A percentile compares a stretch with the other conserved stretches of the same genome.
Evolutionary conservation across 2,888 invertebrate species (phyloP).

Genomic region (Pilophorus perplexus): DNA sequence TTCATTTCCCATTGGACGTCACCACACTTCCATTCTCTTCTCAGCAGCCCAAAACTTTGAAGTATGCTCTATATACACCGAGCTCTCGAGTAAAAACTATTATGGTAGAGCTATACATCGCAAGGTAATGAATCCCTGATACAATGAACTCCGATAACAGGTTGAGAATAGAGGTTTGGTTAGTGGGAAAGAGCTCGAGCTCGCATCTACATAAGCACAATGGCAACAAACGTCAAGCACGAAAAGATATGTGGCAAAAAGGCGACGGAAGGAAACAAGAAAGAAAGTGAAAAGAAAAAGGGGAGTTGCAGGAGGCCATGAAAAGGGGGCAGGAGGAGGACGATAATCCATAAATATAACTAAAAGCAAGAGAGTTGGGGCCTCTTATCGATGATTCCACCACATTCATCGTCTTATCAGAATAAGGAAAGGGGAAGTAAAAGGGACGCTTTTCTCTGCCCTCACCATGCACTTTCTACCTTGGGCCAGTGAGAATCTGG

Average conservation of each 20-base stretch:
- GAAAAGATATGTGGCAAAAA: neutral
- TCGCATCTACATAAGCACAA: neutral
- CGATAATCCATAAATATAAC: constrained; percentile 40
- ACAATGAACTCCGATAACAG: too few species aligned
- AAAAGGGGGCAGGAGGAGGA: neutral
- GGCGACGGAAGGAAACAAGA: neutral
- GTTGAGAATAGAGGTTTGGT: neutral
- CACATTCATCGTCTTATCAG: constrained; percentile 40
- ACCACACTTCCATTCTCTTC: too few species aligned
- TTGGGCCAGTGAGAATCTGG: too few species aligned
- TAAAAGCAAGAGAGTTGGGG: constrained; percentile 18
- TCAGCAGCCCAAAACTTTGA: too few species aligned
- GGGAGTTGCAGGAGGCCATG: neutral
- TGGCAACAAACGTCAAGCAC: neutral
- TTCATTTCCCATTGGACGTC: too few species aligned
- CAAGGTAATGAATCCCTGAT: too few species aligned
- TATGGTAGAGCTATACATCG: too few species aligned
- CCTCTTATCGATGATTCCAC: constrained; percentile 39
- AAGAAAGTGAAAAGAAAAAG: neutral
- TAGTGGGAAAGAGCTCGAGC: too few species aligned
- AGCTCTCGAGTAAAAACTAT: too few species aligned
- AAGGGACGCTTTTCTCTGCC: neutral
- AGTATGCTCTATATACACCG: too few species aligned
- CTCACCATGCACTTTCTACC: neutral
- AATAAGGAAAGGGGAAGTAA: neutral